Conservation (phyloP, 1,140 invertebrate genomes). For the Papilio machaon region DNA sequence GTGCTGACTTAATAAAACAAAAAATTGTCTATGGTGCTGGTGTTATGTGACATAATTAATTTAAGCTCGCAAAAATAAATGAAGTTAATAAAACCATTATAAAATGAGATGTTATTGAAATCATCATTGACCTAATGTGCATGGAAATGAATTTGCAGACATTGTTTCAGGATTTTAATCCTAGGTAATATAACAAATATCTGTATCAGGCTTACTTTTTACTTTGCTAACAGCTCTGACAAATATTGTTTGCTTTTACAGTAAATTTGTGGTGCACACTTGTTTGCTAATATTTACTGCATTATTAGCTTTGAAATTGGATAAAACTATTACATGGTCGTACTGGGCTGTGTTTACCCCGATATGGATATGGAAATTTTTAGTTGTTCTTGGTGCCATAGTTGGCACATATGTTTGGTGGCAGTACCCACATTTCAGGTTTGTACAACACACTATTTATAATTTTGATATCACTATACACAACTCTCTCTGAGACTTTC, state of each 20-base stretch:
- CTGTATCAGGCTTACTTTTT: conserved; percentile 38
- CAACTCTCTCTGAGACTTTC: not conserved
- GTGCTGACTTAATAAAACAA: not conserved
- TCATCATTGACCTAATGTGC: conserved; percentile 64
- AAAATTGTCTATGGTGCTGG: not conserved
- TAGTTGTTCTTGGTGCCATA: conserved; percentile 93
- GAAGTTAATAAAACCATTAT: conserved; percentile 40
- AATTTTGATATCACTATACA: not conserved
- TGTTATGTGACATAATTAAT: conserved; percentile 16
- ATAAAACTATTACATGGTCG: conserved; percentile 93
- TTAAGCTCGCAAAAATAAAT: conserved; percentile 26
- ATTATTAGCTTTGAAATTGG: conserved; percentile 93
- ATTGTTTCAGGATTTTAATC: conserved; percentile 96
- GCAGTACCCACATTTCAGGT: conserved; percentile 96
- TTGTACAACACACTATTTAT: conserved; percentile 33
- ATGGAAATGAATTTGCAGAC: conserved; percentile 93
- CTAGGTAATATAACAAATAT: conserved; percentile 85
- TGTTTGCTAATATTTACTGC: conserved; percentile 95
- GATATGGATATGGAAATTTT: conserved; percentile 98
- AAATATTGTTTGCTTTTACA: conserved; percentile 78
- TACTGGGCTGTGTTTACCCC: conserved; percentile 97
- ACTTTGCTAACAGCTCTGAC: conserved; percentile 31
- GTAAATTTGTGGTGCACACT: conserved; percentile 97
- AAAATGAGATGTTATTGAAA: conserved; percentile 56
- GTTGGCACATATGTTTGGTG: conserved; percentile 97